These are phyloP conservation scores for Mustelus asterias DNA, from an alignment of 2,113 vertebrate genomes.

Conservation along the genomic window DNA sequence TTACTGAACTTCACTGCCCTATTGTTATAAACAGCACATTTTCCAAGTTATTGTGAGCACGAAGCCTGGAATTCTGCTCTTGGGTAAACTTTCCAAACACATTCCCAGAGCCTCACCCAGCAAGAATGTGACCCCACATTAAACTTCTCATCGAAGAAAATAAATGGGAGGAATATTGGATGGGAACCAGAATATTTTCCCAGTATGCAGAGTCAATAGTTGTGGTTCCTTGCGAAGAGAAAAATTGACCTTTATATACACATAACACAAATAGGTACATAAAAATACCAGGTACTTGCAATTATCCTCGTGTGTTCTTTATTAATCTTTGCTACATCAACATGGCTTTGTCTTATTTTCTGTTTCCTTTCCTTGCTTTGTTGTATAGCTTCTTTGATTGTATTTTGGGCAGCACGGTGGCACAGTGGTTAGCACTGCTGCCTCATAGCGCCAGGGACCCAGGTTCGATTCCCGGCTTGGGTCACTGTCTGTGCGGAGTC, in stretches of 20 bases:
- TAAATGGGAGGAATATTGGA: neutral
- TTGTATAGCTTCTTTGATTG: neutral
- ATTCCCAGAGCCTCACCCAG: neutral
- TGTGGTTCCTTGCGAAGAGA: neutral
- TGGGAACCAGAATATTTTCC: neutral
- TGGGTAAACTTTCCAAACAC: neutral
- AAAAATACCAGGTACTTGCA: neutral
- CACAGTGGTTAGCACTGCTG: too few relatives aligned
- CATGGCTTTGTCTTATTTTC: neutral
- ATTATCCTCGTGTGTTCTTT: neutral
- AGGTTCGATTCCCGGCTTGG: too few relatives aligned
- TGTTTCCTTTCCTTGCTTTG: neutral
- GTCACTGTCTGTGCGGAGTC: too few relatives aligned
- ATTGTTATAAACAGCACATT: neutral
- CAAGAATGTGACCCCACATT: neutral
- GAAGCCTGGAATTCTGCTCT: neutral
- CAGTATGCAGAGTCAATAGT: neutral
- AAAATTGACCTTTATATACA: neutral
- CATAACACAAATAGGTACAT: neutral
- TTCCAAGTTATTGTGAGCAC: neutral
- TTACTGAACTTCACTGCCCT: neutral
- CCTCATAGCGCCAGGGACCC: too few relatives aligned
- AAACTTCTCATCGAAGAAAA: neutral
- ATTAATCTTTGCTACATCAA: neutral
- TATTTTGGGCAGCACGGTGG: too few relatives aligned